Base-by-base conservation (phyloP, 2,888 invertebrate species). In the Himalopsyche anomala region DNA sequence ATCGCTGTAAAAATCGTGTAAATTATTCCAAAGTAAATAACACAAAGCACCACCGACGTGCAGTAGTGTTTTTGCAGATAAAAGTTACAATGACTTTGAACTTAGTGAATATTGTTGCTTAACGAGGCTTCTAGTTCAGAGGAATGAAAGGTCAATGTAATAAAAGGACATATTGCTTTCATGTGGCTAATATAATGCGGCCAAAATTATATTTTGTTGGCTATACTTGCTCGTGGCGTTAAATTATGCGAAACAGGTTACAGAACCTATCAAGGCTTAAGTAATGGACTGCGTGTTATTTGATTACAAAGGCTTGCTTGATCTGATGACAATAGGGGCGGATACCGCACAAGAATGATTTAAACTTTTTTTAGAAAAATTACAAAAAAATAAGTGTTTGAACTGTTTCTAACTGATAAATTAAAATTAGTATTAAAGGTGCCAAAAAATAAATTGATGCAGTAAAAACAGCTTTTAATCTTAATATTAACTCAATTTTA, bases 61-160 rank as follows among this genome's bases (percentile, higher is more conserved):
- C 74, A 74, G 74, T 74, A 74, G 74, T 74, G 74, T 19, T 4
- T 74, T 15, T 74, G 36, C 36, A 74, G 74, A 74, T 74, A 74
- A 74, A 74, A 74, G 74, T 36, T 74, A 12, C 36, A 74, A 74
- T 74, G 28, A 74, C 74, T 74, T 74, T 74, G 74, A 74, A 74
- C 74, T 74, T 74, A 74, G 74, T 74, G 74, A 74, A 74, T 74
- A 38, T 74, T 74, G 74, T 74, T 74, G 74, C 74, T 74, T 74
- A 74, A 38, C 74, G 74, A 74, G 74, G 36, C 28, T 36, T 11
- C 15, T 36, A 74, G 74, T 74, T 74, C 74, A 74, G 38, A 74
- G 74, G 74, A 74, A 74, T 15, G 36, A 74, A 74, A 74, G 74
- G 74, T 74, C 74, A 74, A 19, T 74, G 74, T 12, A 38, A 74